These are phyloP conservation scores for Steromphala cineraria DNA, from an alignment of 2,888 invertebrate species.

Conservation along the genomic window DNA sequence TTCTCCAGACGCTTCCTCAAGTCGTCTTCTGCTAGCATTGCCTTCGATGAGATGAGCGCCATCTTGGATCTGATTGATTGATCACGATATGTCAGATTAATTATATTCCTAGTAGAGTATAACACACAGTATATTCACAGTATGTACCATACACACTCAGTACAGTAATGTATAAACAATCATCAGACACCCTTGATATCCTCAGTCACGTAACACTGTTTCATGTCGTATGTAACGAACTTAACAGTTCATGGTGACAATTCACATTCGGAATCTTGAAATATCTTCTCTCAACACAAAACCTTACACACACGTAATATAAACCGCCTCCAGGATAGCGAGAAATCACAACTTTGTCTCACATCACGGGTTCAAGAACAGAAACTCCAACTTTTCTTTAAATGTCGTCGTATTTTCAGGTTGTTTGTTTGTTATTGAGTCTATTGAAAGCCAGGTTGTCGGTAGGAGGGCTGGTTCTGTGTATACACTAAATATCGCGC, in stretches of 20 bases:
- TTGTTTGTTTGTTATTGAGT: neutral
- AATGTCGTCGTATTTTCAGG: neutral
- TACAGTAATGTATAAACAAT: too few species aligned
- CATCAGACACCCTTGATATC: too few species aligned
- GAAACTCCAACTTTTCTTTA: neutral
- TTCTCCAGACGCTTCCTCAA: constrained; percentile 61
- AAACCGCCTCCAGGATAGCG: neutral
- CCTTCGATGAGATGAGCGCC: neutral
- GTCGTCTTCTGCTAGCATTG: constrained; percentile 38
- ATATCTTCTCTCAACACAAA: too few species aligned
- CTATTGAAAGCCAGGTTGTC: neutral
- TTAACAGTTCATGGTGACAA: too few species aligned
- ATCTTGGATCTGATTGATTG: neutral
- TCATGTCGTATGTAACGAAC: too few species aligned
- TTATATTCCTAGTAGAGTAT: neutral
- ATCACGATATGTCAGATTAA: neutral
- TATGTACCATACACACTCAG: too few species aligned
- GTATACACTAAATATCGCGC: neutral
- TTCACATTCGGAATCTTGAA: too few species aligned
- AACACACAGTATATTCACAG: too few species aligned
- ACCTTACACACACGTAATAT: too few species aligned
- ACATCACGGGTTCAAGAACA: neutral
- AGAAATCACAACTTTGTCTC: neutral
- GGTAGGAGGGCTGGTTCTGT: neutral
- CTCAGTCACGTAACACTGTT: too few species aligned